These are phyloP conservation scores for Solenodon paradoxus DNA, from an alignment of 2,113 vertebrate species.

Conservation along the genomic window DNA sequence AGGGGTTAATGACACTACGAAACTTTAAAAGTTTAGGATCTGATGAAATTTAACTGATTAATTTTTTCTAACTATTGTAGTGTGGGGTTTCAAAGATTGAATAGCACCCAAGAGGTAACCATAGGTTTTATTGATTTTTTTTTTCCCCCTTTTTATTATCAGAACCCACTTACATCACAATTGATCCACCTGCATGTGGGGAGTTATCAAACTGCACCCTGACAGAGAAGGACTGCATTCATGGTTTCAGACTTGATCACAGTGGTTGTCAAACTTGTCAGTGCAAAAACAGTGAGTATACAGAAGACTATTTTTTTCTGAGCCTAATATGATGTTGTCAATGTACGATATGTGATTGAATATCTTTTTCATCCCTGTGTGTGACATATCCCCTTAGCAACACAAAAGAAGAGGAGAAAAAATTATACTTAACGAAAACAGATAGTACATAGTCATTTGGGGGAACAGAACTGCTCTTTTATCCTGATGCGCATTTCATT, in stretches of 20 bases:
- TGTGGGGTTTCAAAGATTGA: slow-evolving; percentile 35
- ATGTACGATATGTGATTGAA: slow-evolving; percentile 38
- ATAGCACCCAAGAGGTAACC: slow-evolving; percentile 27
- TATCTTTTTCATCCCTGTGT: slow-evolving; percentile 40
- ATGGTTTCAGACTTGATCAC: slow-evolving; percentile 87
- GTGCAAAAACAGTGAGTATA: slow-evolving; percentile 90
- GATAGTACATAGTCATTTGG: background rate
- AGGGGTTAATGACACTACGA: background rate
- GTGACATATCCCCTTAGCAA: slow-evolving; percentile 42
- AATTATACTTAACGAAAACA: background rate
- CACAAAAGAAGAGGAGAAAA: background rate
- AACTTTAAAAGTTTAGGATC: slow-evolving; percentile 1
- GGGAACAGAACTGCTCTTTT: background rate
- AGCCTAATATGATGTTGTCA: slow-evolving; percentile 38
- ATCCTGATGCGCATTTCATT: background rate
- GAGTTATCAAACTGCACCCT: slow-evolving; percentile 87
- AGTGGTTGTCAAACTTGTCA: slow-evolving; percentile 89
- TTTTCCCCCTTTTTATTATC: slow-evolving; percentile 30
- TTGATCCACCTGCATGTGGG: slow-evolving; percentile 88
- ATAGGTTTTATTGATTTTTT: slow-evolving; percentile 54
- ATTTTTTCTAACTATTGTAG: background rate
- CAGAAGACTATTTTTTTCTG: background rate
- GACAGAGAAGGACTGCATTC: slow-evolving; percentile 86
- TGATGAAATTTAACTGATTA: background rate
- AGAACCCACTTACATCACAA: slow-evolving; percentile 93